phyloP scores from a whole-genome alignment of 2,888 invertebrate genomes.

The Melanargia galathea region DNA sequence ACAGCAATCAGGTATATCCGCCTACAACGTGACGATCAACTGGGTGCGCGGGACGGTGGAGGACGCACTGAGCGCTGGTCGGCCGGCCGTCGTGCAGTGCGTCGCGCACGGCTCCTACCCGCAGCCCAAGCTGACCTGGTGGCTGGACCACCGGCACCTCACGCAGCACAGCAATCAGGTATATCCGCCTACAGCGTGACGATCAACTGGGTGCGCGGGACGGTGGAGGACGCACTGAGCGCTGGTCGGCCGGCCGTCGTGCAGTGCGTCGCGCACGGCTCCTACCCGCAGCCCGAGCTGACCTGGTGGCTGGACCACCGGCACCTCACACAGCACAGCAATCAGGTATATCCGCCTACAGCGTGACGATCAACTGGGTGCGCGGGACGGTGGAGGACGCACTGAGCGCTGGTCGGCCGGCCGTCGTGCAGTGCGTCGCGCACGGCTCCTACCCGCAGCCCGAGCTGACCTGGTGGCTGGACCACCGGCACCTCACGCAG shows the following conservation, averaged over 20 bases:
- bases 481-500: constrained; percentile 70
- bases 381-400: constrained; percentile 64
- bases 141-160: constrained; percentile 71
- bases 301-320: constrained; percentile 75
- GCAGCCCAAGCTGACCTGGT: constrained; percentile 74
- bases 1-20: constrained; percentile 75
- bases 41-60: constrained; percentile 68
- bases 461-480: constrained; percentile 75
- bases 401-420: constrained; percentile 61
- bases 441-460: constrained; percentile 74
- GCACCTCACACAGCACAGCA: constrained; percentile 73
- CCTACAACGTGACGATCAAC: constrained; percentile 72
- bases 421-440: constrained; percentile 69
- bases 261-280: constrained; percentile 71
- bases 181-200: constrained; percentile 72
- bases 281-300: constrained; percentile 72
- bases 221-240: constrained; percentile 61
- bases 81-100: constrained; percentile 66
- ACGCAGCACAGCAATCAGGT: constrained; percentile 77
- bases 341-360: constrained; percentile 76
- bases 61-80: constrained; percentile 63
- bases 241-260: constrained; percentile 65
- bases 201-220: constrained; percentile 70
- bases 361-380: constrained; percentile 73
- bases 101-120: constrained; percentile 73